Evolutionary conservation across 2,888 invertebrate genomes (phyloP).

Genomic region (Alentia gelatinosa): DNA sequence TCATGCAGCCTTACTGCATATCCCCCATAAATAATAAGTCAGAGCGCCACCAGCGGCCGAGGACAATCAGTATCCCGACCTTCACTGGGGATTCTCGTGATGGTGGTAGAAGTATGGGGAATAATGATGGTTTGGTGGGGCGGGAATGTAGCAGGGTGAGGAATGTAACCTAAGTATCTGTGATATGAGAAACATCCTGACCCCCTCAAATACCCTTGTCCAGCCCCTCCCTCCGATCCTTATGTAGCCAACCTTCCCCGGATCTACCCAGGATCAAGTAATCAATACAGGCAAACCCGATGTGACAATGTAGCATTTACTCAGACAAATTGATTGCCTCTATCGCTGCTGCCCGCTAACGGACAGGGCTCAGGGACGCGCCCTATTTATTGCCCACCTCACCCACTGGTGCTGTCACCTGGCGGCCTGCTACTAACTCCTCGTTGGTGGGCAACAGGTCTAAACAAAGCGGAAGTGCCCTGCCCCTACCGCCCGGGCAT

Average conservation of each 20-base stretch:
- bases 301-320: slow-evolving; percentile 48
- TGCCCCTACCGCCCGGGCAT: background rate
- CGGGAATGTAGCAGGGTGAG: background rate
- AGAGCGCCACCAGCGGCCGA: background rate
- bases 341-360: background rate
- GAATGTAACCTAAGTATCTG: background rate
- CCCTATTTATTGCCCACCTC: background rate
- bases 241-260: background rate
- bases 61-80: background rate
- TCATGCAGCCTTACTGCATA: slow-evolving; percentile 7
- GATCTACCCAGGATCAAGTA: slow-evolving; percentile 24
- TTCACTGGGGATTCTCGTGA: background rate
- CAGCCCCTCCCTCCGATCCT: background rate
- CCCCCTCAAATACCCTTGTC: no score
- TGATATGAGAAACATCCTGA: background rate
- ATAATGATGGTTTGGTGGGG: background rate
- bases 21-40: slow-evolving; percentile 38
- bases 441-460: background rate
- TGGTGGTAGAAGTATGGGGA: background rate
- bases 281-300: slow-evolving; percentile 3
- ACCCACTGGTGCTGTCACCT: background rate
- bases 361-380: background rate
- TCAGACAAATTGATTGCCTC: slow-evolving; percentile 35
- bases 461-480: slow-evolving; percentile 20
- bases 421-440: background rate